Conservation (phyloP, 2,888 invertebrate genomes). For the Andricus quercusramuli region DNA sequence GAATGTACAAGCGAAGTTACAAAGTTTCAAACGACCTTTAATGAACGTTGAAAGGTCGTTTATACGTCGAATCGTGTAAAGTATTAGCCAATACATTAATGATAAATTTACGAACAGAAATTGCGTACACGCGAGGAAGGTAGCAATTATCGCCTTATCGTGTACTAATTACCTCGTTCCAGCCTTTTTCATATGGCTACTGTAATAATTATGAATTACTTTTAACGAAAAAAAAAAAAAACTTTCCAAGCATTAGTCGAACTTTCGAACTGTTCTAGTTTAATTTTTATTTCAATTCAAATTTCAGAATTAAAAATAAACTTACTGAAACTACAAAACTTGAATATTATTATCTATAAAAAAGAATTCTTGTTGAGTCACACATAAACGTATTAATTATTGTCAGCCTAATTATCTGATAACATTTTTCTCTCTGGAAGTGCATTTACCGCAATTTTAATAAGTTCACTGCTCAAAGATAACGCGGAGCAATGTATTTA, state of each 20-base stretch:
- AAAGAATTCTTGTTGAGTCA: not conserved
- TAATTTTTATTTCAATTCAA: not conserved
- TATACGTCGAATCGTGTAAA: not conserved
- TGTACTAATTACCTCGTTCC: constrained; percentile 3
- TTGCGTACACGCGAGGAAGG: not conserved
- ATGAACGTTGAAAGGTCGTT: not conserved
- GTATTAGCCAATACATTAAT: not conserved
- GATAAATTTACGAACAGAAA: not conserved
- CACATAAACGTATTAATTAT: not conserved
- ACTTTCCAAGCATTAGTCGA: not conserved
- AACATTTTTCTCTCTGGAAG: not conserved
- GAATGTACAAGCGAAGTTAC: too few relatives aligned
- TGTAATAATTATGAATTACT: not conserved
- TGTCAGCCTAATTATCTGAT: constrained; percentile 19
- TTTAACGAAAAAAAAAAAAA: not conserved
- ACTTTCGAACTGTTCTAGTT: not conserved
- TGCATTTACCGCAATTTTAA: not conserved
- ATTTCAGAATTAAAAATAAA: too few relatives aligned
- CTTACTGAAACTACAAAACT: not conserved
- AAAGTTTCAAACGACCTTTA: not conserved
- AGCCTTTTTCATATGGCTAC: not conserved
- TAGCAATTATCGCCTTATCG: not conserved
- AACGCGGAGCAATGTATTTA: constrained; percentile 5
- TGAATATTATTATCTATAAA: not conserved
- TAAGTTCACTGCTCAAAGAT: constrained; percentile 7